phyloP scores from a whole-genome alignment of 2,888 invertebrate species.

The Choreutis nemorana region DNA sequence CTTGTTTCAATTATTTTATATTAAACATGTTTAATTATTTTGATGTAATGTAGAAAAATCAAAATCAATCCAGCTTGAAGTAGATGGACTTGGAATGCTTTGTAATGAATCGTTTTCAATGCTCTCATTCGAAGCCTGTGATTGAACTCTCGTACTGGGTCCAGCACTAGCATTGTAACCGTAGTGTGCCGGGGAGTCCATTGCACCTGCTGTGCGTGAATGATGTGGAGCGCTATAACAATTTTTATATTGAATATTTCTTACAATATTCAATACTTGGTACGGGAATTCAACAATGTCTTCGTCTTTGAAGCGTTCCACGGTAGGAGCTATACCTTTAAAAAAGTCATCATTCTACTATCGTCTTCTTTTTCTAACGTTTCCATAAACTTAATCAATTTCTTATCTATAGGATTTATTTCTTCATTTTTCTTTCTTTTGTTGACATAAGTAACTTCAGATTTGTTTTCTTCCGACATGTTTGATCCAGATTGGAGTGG shows the following conservation, averaged over 20 bases:
- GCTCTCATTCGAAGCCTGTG: background rate
- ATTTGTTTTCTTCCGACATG: constrained; percentile 14
- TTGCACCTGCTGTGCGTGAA: background rate
- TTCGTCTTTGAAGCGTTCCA: constrained; percentile 8
- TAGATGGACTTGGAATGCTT: background rate
- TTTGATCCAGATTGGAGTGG: no score
- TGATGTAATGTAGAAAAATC: constrained; percentile 2
- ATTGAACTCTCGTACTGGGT: background rate
- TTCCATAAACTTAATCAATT: constrained; percentile 12
- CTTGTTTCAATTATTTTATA: no score
- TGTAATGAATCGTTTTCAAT: constrained; percentile 1
- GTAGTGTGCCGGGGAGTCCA: background rate
- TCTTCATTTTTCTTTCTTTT: constrained; percentile 15
- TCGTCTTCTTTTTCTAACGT: constrained; percentile 11
- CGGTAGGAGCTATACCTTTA: constrained; percentile 16
- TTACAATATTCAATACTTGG: constrained; percentile 13
- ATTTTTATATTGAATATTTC: constrained; percentile 10
- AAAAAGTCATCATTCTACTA: constrained; percentile 13
- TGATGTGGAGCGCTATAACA: constrained; percentile 2
- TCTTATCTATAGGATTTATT: constrained; percentile 12
- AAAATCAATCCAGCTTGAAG: constrained; percentile 1
- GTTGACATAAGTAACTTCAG: constrained; percentile 8
- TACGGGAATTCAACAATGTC: constrained; percentile 15
- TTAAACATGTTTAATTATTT: constrained; percentile 2
- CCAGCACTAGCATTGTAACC: background rate